A percentile compares a stretch with the other conserved stretches of the same genome.
Conservation (phyloP, 1,140 invertebrate species). For the Caenorhabditis tropicalis region DNA sequence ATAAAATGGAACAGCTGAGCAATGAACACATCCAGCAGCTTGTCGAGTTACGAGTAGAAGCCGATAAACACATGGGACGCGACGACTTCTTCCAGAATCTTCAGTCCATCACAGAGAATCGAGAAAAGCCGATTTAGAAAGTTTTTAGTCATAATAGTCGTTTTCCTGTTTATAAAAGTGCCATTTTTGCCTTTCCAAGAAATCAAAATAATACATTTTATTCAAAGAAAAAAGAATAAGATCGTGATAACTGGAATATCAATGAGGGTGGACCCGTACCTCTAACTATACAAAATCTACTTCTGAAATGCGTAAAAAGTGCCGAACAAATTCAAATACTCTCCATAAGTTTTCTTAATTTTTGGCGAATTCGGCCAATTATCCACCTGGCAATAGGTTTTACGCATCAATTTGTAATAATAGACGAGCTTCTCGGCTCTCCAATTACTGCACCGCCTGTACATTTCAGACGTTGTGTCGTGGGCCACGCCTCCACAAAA, state of each 20-base stretch:
- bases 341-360: slow-evolving; percentile 55
- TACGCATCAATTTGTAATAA: slow-evolving; percentile 61
- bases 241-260: slow-evolving; percentile 20
- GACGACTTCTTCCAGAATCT: slow-evolving; percentile 25
- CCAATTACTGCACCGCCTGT: slow-evolving; percentile 52
- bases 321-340: slow-evolving; percentile 56
- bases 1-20: slow-evolving; percentile 58
- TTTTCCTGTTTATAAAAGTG: neutral
- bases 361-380: slow-evolving; percentile 57
- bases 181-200: neutral
- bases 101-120: neutral
- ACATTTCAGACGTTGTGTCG: neutral
- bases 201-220: neutral
- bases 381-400: slow-evolving; percentile 49
- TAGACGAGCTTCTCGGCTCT: slow-evolving; percentile 61
- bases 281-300: neutral
- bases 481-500: neutral
- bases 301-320: slow-evolving; percentile 60
- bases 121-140: neutral
- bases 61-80: slow-evolving; percentile 50
- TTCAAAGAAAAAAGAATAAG: neutral
- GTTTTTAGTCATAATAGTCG: neutral
- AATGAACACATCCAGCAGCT: slow-evolving; percentile 67
- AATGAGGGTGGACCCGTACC: neutral
- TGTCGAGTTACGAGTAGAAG: slow-evolving; percentile 63